Evolutionary conservation across 2,797 vertebrate species (phyloP).

Genomic region (Neosalanx taihuensis): DNA sequence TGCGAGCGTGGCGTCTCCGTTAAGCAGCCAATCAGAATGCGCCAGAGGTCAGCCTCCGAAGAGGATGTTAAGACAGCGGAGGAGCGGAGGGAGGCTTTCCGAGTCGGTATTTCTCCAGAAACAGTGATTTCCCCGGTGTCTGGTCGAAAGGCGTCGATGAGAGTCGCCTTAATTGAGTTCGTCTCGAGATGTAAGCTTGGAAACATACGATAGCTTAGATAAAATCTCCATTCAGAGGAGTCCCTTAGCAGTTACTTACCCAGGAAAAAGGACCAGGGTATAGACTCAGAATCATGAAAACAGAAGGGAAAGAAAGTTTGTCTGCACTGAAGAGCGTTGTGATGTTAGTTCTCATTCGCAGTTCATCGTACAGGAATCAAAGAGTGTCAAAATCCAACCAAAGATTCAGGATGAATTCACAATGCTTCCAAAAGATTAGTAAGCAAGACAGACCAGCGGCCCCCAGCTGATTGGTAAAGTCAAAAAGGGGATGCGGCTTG

Average conservation of each 20-base stretch:
- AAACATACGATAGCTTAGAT: constrained; percentile 7
- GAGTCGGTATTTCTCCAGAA: constrained; percentile 50
- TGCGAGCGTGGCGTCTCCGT: constrained; percentile 48
- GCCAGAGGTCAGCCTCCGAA: constrained; percentile 44
- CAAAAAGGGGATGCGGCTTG: constrained; percentile 33
- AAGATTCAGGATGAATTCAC: constrained; percentile 29
- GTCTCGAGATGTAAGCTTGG: constrained; percentile 23
- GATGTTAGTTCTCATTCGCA: constrained; percentile 29
- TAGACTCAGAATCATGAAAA: not conserved
- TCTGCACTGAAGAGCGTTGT: not conserved
- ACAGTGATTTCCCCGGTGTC: constrained; percentile 40
- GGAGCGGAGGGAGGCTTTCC: constrained; percentile 47
- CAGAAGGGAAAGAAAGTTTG: not conserved
- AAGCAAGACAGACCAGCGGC: constrained; percentile 16
- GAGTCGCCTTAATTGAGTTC: constrained; percentile 41
- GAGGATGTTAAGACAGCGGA: constrained; percentile 39
- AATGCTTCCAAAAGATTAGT: constrained; percentile 32
- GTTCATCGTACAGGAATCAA: constrained; percentile 1
- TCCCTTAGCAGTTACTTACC: constrained; percentile 8
- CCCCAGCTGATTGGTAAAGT: constrained; percentile 23
- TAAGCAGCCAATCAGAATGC: constrained; percentile 63
- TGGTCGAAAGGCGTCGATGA: constrained; percentile 24
- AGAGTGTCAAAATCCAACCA: constrained; percentile 25
- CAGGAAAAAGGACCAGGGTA: not conserved
- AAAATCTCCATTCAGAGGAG: constrained; percentile 6